phyloP scores from a whole-genome alignment of 2,797 vertebrate species.

The Lophius americanus region DNA sequence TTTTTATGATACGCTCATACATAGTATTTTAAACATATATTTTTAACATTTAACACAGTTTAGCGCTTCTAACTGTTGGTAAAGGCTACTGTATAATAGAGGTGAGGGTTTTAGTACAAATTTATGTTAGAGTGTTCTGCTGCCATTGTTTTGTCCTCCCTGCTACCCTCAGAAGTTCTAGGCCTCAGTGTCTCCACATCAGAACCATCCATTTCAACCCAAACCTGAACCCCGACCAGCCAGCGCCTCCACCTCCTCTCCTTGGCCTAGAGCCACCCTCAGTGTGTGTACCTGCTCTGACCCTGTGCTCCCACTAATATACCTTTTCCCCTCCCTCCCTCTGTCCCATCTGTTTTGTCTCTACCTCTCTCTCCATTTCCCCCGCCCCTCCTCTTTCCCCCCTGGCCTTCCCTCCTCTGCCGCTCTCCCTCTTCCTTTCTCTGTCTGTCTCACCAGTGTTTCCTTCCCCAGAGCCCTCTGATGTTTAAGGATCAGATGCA shows the following conservation, averaged over 20 bases:
- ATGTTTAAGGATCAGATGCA: constrained; percentile 99
- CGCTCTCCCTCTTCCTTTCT: constrained; percentile 39
- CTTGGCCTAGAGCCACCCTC: constrained; percentile 58
- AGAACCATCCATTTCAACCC: constrained; percentile 60
- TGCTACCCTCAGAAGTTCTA: constrained; percentile 40
- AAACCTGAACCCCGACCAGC: constrained; percentile 57
- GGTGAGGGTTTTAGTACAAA: constrained; percentile 18
- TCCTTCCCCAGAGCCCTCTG: constrained; percentile 99
- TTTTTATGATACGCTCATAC: not conserved
- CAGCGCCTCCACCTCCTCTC: constrained; percentile 54
- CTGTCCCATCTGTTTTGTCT: constrained; percentile 62
- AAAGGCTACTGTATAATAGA: not conserved
- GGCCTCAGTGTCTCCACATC: constrained; percentile 56
- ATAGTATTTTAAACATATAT: not conserved
- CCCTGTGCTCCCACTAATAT: constrained; percentile 79
- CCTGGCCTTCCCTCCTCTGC: not conserved
- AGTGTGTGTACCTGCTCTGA: constrained; percentile 78
- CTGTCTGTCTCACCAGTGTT: constrained; percentile 95
- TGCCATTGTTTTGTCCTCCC: constrained; percentile 35
- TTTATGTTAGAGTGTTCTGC: constrained; percentile 25
- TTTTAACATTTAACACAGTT: not conserved
- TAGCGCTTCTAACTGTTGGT: not conserved
- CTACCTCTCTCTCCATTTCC: constrained; percentile 34
- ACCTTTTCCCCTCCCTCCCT: constrained; percentile 60
- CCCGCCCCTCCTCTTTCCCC: constrained; percentile 4